Evolutionary conservation across 2,113 vertebrate genomes (phyloP), one percentile per base, ranked within the genome.

Genomic region (Oryzias woworae): DNA sequence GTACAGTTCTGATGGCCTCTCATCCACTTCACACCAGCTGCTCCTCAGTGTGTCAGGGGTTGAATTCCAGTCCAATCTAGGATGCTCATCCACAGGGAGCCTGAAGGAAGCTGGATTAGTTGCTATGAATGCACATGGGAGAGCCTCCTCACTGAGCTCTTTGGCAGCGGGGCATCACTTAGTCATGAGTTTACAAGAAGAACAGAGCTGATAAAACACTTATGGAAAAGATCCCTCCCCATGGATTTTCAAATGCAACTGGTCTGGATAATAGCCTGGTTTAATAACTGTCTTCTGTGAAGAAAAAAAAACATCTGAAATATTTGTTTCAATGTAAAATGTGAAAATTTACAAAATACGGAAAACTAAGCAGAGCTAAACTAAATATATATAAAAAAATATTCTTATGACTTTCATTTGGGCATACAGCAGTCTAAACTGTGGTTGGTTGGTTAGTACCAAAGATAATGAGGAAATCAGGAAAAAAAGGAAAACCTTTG

Each of bases 61-160:
- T 72, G 67, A 64, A 73, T 65, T 71, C 24, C 46, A 68, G 73
- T 68, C 56, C 3, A 47, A n/a, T 46, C 72, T 69, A 47, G 68
- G 82, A 78, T 66, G 51, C 53, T 79, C 51, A 76, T 77, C 73
- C 66, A 74, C 53, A 20, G 62, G 71, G 64, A 62, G 66, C 53
- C 52, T 23, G 53, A 48, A 74, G 67, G n/a, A 85, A 81, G 84
- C 58, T 69, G 78, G 84, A 90, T 89, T 84, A 88, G 68, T 50
- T 49, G 54, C 49, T 73, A 70, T 66, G 14, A 68, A 63, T 1
- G 3, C 53, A 62, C 52, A 56, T 7, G 43, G 65, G 44, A 56
- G 58, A 66, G 56, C 52, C 16, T 22, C 24, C 60, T 57, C 66
- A 73, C 77, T 59, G 28, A 36, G 43, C 77, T 28, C 63, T 8